Evolutionary conservation across 2,113 vertebrate species (phyloP).

Genomic region (Sinocyclocheilus anshuiensis): DNA sequence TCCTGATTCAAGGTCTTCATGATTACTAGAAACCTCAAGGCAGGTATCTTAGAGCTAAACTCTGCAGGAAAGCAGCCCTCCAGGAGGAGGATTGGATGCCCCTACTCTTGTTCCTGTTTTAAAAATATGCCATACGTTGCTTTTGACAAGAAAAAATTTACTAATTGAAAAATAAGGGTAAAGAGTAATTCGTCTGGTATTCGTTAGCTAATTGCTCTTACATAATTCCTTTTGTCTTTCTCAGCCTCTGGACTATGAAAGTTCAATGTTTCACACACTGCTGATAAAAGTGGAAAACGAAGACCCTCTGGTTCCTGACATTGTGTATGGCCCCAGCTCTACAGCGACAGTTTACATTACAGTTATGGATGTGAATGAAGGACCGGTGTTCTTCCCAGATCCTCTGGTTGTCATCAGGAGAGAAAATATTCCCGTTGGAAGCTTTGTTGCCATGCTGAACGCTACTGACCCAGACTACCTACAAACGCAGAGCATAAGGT

Average conservation of each 20-base stretch:
- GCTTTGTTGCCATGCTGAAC: slow-evolving; percentile 85
- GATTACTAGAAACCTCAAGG: not conserved
- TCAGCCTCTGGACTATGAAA: slow-evolving; percentile 93
- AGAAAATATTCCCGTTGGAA: slow-evolving; percentile 89
- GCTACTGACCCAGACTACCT: slow-evolving; percentile 92
- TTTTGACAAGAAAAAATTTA: not conserved
- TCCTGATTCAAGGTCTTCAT: not conserved
- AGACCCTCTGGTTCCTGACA: slow-evolving; percentile 85
- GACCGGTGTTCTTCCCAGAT: slow-evolving; percentile 90
- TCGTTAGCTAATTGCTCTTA: not conserved
- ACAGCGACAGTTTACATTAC: slow-evolving; percentile 89
- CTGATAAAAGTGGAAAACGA: slow-evolving; percentile 97
- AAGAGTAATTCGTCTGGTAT: not conserved
- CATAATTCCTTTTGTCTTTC: not conserved
- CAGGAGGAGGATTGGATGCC: not conserved
- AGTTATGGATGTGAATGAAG: slow-evolving; percentile 91
- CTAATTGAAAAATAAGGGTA: not conserved
- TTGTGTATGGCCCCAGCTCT: slow-evolving; percentile 89
- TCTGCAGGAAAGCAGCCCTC: not conserved
- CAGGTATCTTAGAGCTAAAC: not conserved
- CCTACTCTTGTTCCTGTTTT: not conserved
- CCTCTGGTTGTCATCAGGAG: slow-evolving; percentile 84
- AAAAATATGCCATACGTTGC: not conserved
- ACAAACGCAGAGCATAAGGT: slow-evolving; percentile 92
- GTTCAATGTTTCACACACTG: slow-evolving; percentile 83